A percentile compares a stretch with the other conserved stretches of the same genome.
These are phyloP conservation scores for Bucorvus abyssinicus DNA, from an alignment of 2,797 vertebrate species.

Conservation along the genomic window DNA sequence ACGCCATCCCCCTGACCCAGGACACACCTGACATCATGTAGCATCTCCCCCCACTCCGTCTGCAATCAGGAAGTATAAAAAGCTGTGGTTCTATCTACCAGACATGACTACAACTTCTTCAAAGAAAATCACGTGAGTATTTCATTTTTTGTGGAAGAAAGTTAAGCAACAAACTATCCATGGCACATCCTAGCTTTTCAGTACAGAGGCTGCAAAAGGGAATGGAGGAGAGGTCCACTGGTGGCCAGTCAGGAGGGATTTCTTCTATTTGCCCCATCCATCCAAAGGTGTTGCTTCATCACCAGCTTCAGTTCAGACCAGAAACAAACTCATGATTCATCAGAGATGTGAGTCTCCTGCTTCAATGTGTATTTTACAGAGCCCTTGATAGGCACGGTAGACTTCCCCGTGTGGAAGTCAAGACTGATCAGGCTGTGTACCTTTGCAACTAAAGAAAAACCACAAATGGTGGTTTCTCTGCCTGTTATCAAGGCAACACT, in stretches of 20 bases:
- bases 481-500: neutral
- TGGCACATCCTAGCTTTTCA: neutral
- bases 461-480: neutral
- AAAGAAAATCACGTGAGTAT: neutral
- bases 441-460: neutral
- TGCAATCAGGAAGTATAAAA: neutral
- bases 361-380: neutral
- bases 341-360: neutral
- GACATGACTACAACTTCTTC: neutral
- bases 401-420: neutral
- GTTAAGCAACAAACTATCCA: neutral
- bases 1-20: neutral
- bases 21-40: neutral
- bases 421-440: neutral
- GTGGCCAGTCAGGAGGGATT: neutral
- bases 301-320: neutral
- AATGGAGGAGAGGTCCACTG: neutral
- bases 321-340: neutral
- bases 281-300: neutral
- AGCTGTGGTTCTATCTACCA: neutral
- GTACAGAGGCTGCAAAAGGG: neutral
- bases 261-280: neutral
- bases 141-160: neutral
- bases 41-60: neutral
- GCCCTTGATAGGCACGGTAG: too few relatives aligned